Evolutionary conservation across 2,888 invertebrate species (phyloP), one percentile per base, ranked within the genome.

Genomic region (Tryphoninae sp.): DNA sequence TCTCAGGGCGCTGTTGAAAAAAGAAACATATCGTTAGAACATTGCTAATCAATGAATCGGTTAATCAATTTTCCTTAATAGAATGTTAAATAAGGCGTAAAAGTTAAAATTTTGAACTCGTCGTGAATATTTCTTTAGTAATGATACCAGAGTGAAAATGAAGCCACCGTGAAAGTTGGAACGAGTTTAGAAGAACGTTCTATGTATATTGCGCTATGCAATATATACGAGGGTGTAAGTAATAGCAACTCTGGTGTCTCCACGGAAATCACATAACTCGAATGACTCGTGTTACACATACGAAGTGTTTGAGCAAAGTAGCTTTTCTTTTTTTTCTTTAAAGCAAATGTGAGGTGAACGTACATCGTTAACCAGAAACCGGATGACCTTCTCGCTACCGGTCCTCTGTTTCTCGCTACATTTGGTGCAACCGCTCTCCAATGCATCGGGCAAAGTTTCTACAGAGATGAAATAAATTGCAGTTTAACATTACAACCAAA

Each of bases 401-500:
- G 91, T 89, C 87, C 93, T 94, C 89, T 96, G 96, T 26, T 93
- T 93, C 49, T 95, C 94, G 33, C 94, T 95, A 89, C 96, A 96
- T 89, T 95, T 95, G 73, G 88, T 86, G 90, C 96, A 96, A 68
- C 94, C 94, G 2, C 94, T 94, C 84, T 93, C 92, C 58, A 96
- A 90, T 0, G 96, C 96, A 84, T 96, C 96, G 0, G 96, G 96
- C 1, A 96, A 92, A 1, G 93, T 92, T 22, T 92, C 95, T 95
- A 51, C 40, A 2, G 61, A 62, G n/a, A n/a, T 16, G 55, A 49
- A 8, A 51, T 19, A 67, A n/a, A 62, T 64, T 65, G 19, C n/a
- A 2, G 23, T 11, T 40, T 23, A 77, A 59, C 58, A 45, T 13
- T 58, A n/a, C 6, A 19, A 26, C 33, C 8, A 73, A 26, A 26